Percentiles rank a stretch among this genome's conserved stretches.
These are phyloP conservation scores for Ovibos moschatus DNA, from an alignment of 2,113 vertebrate genomes.

Conservation along the genomic window DNA sequence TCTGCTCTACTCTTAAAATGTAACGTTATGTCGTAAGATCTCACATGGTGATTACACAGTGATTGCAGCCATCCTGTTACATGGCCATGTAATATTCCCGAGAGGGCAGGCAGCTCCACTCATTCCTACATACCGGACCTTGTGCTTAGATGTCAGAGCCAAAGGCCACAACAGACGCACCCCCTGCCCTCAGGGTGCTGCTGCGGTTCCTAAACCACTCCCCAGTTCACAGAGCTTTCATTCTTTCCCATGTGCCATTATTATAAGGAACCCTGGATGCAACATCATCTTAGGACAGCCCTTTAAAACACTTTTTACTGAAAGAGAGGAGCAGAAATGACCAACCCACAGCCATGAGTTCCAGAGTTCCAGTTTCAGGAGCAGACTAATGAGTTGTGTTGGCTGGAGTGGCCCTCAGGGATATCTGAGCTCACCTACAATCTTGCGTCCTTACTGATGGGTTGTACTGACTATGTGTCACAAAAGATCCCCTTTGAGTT, in stretches of 20 bases:
- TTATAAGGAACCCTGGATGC: accelerated
- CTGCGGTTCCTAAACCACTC: accelerated
- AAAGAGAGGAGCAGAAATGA: background rate
- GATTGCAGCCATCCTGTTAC: background rate
- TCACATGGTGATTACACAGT: accelerated
- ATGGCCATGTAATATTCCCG: accelerated
- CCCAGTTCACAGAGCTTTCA: accelerated
- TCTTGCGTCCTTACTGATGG: background rate
- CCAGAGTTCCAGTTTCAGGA: background rate
- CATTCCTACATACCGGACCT: accelerated
- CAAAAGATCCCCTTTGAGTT: background rate
- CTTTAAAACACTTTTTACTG: background rate
- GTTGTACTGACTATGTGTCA: background rate
- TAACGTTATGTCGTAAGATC: accelerated
- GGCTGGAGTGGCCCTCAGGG: background rate
- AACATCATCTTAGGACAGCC: background rate
- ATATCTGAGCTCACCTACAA: accelerated
- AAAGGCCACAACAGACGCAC: background rate
- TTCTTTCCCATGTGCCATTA: background rate
- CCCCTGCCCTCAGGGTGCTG: accelerated
- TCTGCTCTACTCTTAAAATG: background rate
- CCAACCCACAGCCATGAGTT: background rate
- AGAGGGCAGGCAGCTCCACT: accelerated
- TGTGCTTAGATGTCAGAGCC: background rate
- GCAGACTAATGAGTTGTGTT: accelerated